Conservation (phyloP, 92 coral and sea anemone genomes). For the Umimayanthus chanpuru region DNA sequence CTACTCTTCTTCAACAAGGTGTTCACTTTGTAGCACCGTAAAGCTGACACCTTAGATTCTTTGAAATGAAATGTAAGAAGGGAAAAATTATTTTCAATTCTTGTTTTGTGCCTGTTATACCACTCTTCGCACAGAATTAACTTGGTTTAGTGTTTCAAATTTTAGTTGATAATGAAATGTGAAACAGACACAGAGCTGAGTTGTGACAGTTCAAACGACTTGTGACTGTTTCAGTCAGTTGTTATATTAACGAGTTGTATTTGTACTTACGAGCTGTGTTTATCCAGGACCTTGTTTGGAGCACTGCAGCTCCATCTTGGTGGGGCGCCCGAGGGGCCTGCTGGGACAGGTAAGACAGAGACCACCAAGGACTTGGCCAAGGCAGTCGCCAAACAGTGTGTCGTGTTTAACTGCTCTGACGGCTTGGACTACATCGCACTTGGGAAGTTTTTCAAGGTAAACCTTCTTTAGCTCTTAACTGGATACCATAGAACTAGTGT, state of each 20-base stretch:
- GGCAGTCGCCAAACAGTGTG: conserved; percentile 90
- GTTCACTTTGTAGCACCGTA: no score
- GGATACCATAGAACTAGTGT: background rate
- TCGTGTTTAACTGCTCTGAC: conserved; percentile 91
- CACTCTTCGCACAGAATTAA: background rate
- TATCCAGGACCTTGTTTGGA: conserved; percentile 83
- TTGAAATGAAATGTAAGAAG: no score
- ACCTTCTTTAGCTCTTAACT: background rate
- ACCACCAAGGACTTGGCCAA: conserved; percentile 90
- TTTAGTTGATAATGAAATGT: no score
- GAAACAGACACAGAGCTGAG: background rate
- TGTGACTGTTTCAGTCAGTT: no score
- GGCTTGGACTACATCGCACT: conserved; percentile 89
- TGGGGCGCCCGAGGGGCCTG: conserved; percentile 99
- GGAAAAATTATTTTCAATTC: background rate
- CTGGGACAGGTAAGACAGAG: conserved; percentile 98
- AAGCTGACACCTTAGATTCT: background rate
- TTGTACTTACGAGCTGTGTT: background rate
- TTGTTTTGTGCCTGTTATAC: background rate
- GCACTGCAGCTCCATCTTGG: conserved; percentile 98
- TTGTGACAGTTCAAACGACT: background rate
- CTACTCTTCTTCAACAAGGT: background rate
- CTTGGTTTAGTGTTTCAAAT: background rate
- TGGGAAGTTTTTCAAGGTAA: conserved; percentile 89
- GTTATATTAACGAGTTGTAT: background rate